Base-by-base conservation (phyloP, 1,140 invertebrate species). In the Drosophila arizonae region DNA sequence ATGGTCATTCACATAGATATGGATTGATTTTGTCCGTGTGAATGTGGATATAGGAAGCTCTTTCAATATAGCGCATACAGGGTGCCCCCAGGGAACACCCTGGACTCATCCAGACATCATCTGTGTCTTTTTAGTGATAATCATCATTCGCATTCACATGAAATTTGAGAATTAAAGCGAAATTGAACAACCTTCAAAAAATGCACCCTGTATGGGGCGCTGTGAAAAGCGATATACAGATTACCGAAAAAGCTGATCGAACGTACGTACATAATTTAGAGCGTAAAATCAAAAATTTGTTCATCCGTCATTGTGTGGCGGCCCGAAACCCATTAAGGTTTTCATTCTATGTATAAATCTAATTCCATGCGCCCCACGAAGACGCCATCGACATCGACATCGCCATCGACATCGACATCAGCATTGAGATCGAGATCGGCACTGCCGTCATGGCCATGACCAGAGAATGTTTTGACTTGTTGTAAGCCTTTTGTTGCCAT, bases 251-350 rank as follows among this genome's bases (percentile, higher is more conserved):
- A 72, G 39, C 63, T 62, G 73, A 76, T 76, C 73, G 73, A 76
- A 66, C 50, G 43, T 62, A 72, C 77, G 41, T 62, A 76, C 72
- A 72, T 81, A 81, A 80, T 80, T 81, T 81, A 72, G 69, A 80
- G 78, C 78, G 78, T 81, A 81, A 81, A 81, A 81, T 81, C 72
- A 80, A 76, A 64, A 80, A 73, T 80, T 73, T 77, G 76, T 78
- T 78, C 64, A 55, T 77, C 76, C 76, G 43, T 77, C 76, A 78
- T 78, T 78, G 76, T 78, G 63, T 57, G 63, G 57, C 48, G 63
- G 68, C 24, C 72, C 73, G 68, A 77, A 79, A 79, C 64, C 76
- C 76, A 79, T 79, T 79, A 79, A 79, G 65, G 65, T 66, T 77
- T 45, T 51, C 69, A 78, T 78, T 78, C 71, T 79, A 74, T 73